Evolutionary conservation across 2,113 vertebrate species (phyloP).

Genomic region (Neotoma lepida): DNA sequence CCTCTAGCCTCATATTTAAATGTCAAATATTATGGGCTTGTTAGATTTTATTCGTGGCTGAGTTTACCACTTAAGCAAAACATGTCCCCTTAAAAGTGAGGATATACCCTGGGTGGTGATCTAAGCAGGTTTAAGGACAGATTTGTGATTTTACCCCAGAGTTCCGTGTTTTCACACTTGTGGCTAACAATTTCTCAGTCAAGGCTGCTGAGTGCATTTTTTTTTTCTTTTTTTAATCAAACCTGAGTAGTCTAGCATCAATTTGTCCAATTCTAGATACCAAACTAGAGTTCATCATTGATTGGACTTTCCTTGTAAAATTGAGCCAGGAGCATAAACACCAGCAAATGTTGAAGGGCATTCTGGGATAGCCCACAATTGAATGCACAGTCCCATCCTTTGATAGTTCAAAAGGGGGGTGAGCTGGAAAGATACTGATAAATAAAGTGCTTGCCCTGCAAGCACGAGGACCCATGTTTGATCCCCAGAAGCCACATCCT

Average conservation of each 20-base stretch:
- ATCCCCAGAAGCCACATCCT: not conserved
- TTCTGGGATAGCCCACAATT: not conserved
- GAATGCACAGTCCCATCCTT: not conserved
- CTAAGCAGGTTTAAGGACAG: slow-evolving; percentile 34
- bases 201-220: not conserved
- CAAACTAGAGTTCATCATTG: slow-evolving; percentile 37
- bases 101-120: not conserved
- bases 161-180: not conserved
- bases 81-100: slow-evolving; percentile 41
- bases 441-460: not conserved
- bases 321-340: slow-evolving; percentile 25
- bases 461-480: not conserved
- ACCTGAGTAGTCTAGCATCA: not conserved
- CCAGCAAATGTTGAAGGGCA: slow-evolving; percentile 32
- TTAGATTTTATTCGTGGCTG: not conserved
- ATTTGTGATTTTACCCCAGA: slow-evolving; percentile 15
- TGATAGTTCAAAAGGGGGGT: not conserved
- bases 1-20: slow-evolving; percentile 7
- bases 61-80: slow-evolving; percentile 48
- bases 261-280: slow-evolving; percentile 42
- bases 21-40: not conserved
- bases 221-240: slow-evolving; percentile 2
- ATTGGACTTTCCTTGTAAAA: slow-evolving; percentile 45
- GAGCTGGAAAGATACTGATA: not conserved
- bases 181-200: slow-evolving; percentile 42